A percentile compares a stretch with the other conserved stretches of the same genome.
These are phyloP conservation scores for Sceloporus tristichus DNA, from an alignment of 2,113 vertebrate genomes.

Conservation along the genomic window DNA sequence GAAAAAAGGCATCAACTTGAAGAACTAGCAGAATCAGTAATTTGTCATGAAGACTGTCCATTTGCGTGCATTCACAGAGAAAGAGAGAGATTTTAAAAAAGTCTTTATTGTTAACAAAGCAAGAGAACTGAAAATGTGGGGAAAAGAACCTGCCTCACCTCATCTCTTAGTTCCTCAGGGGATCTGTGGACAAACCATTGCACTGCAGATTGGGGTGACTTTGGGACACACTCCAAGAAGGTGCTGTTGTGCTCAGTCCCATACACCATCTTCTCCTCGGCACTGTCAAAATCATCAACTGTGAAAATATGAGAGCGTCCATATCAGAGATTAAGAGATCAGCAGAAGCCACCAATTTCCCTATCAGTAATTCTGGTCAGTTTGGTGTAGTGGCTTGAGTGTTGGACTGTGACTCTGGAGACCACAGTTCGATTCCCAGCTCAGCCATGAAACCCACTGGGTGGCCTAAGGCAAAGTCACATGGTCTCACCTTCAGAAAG, in stretches of 20 bases:
- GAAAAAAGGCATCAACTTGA: neutral
- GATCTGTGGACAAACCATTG: conserved; percentile 89
- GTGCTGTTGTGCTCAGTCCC: conserved; percentile 94
- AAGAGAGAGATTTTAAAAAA: conserved; percentile 17
- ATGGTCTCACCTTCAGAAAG: too few species aligned
- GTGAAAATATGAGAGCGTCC: neutral
- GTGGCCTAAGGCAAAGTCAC: too few species aligned
- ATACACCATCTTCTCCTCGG: conserved; percentile 83
- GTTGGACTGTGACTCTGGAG: too few species aligned
- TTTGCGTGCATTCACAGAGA: neutral
- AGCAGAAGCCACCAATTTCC: neutral
- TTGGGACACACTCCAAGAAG: conserved; percentile 92
- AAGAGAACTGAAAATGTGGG: conserved; percentile 15
- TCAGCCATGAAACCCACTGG: too few species aligned
- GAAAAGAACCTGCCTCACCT: conserved; percentile 77
- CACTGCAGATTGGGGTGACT: conserved; percentile 88
- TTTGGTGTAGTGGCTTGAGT: too few species aligned
- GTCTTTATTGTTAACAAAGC: neutral
- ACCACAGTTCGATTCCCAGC: too few species aligned
- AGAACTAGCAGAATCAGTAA: neutral
- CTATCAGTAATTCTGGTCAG: too few species aligned
- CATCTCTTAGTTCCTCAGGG: conserved; percentile 78
- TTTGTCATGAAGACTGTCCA: neutral
- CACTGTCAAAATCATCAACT: conserved; percentile 82
- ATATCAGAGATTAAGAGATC: neutral